A percentile compares a stretch with the other conserved stretches of the same genome.
Conservation (phyloP, 2,797 vertebrate genomes). For the Xerus rutilus region DNA sequence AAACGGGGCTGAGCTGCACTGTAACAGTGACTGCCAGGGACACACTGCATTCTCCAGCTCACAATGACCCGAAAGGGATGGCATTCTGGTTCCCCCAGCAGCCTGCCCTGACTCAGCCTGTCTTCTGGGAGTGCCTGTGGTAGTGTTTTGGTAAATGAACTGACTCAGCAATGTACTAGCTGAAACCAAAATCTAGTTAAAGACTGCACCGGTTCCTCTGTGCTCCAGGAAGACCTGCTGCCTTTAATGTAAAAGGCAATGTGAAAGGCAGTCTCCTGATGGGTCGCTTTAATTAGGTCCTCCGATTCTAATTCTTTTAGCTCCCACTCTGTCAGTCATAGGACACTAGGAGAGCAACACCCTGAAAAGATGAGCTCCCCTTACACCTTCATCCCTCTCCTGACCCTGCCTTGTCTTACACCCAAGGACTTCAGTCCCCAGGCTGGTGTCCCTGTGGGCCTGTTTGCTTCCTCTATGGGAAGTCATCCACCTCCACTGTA, state of each 20-base stretch:
- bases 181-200: not conserved
- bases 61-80: not conserved
- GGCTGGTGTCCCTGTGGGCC: not conserved
- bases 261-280: not conserved
- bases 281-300: not conserved
- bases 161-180: conserved; percentile 36
- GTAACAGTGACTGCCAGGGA: not conserved
- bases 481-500: not conserved
- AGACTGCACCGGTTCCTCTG: not conserved
- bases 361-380: not conserved
- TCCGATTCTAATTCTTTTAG: not conserved
- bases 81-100: not conserved
- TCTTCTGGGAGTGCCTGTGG: not conserved
- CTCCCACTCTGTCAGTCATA: not conserved
- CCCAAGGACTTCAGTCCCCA: not conserved
- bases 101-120: conserved; percentile 45
- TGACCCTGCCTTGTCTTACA: not conserved
- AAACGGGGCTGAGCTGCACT: not conserved
- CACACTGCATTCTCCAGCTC: not conserved
- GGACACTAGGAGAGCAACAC: not conserved
- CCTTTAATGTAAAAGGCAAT: not conserved
- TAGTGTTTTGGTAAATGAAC: not conserved
- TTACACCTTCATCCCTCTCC: not conserved
- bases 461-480: not conserved
- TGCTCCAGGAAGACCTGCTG: not conserved